phyloP scores from a whole-genome alignment of 2,888 invertebrate species.

The Eilema caniola region DNA sequence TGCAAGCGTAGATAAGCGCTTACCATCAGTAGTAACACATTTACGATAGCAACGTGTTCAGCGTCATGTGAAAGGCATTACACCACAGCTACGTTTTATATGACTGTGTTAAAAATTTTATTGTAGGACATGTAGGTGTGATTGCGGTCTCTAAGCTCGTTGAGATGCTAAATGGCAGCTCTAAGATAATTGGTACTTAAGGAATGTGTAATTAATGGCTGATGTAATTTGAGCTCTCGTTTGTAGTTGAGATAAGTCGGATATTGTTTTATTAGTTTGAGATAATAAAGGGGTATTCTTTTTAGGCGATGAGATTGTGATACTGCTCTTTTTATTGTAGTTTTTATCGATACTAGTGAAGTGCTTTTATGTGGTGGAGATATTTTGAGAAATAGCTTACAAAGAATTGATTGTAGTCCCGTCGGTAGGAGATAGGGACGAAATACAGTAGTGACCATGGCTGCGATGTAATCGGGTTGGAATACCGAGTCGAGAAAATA shows the following conservation, averaged over 20 bases:
- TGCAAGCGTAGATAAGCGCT: neutral
- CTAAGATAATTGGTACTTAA: neutral
- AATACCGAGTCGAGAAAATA: no score
- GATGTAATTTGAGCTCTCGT: conserved; percentile 18
- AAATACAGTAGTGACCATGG: neutral
- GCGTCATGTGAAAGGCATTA: conserved; percentile 49
- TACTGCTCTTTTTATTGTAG: conserved; percentile 19
- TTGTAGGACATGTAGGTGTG: conserved; percentile 45
- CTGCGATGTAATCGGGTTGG: neutral
- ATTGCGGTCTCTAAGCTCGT: conserved; percentile 28
- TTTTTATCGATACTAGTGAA: conserved; percentile 14
- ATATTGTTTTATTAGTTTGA: conserved; percentile 28
- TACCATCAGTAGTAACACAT: conserved; percentile 18
- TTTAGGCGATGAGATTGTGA: conserved; percentile 8
- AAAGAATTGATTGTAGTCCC: neutral
- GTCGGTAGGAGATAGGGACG: neutral
- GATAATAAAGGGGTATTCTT: conserved; percentile 20
- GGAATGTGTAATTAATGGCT: neutral
- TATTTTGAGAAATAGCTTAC: neutral
- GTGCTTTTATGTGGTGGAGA: conserved; percentile 7
- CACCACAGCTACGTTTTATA: conserved; percentile 42
- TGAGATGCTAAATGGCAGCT: conserved; percentile 25
- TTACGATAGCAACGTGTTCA: conserved; percentile 42
- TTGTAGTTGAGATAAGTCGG: conserved; percentile 22
- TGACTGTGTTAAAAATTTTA: conserved; percentile 51